Evolutionary conservation across 2,113 vertebrate species (phyloP).

Genomic region (Nansenia antarctica): DNA sequence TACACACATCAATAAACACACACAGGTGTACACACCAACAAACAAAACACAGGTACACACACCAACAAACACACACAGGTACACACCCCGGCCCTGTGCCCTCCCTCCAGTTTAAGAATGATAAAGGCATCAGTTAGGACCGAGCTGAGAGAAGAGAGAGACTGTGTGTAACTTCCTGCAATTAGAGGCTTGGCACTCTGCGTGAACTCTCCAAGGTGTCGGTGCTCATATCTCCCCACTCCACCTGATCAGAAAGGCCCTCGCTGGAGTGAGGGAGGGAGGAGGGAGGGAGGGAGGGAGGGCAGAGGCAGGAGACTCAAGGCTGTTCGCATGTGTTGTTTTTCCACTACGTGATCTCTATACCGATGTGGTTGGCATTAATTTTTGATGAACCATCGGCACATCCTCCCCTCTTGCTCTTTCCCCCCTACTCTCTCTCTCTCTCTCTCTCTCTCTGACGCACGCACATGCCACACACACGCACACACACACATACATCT

Average conservation of each 20-base stretch:
- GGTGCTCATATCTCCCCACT: conserved; percentile 73
- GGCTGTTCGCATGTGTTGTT: conserved; percentile 77
- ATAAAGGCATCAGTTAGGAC: conserved; percentile 75
- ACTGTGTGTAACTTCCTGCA: conserved; percentile 68
- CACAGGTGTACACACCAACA: background rate
- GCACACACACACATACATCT: conserved; percentile 28
- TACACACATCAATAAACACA: background rate
- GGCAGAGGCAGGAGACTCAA: conserved; percentile 68
- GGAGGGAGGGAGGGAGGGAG: conserved; percentile 24
- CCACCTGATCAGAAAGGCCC: conserved; percentile 80
- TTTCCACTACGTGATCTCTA: conserved; percentile 79
- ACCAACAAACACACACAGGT: conserved; percentile 54
- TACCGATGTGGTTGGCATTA: conserved; percentile 78
- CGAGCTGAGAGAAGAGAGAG: conserved; percentile 50
- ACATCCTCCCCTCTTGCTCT: conserved; percentile 70
- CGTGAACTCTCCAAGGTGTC: conserved; percentile 80
- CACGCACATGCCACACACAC: too few species aligned
- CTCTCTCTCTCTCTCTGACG: conserved; percentile 14
- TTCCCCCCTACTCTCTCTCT: conserved; percentile 49
- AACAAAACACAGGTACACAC: conserved; percentile 45
- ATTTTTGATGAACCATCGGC: conserved; percentile 70
- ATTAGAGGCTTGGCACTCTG: conserved; percentile 75
- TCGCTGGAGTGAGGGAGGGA: conserved; percentile 51
- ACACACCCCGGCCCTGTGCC: conserved; percentile 48
- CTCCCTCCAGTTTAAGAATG: conserved; percentile 70